Evolutionary conservation across 2,113 vertebrate species (phyloP).

Genomic region (Hippolais icterina): DNA sequence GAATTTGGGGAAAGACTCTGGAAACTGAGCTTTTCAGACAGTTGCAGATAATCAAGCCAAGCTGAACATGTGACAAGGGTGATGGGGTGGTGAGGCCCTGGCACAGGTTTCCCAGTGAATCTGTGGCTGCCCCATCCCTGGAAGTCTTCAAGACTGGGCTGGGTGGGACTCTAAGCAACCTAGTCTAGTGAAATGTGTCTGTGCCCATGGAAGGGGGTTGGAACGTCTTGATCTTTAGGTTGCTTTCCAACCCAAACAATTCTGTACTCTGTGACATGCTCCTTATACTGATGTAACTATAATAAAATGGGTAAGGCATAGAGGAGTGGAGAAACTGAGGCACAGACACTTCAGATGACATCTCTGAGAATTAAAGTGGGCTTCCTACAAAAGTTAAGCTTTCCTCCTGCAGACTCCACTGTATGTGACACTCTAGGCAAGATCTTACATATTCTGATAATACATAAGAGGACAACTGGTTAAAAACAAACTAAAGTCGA

Average conservation of each 20-base stretch:
- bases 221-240: background rate
- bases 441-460: background rate
- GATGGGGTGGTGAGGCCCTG: background rate
- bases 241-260: background rate
- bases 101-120: background rate
- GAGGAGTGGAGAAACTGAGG: background rate
- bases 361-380: background rate
- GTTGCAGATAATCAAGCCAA: background rate
- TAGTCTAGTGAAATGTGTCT: background rate
- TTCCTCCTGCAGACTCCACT: background rate
- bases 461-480: background rate
- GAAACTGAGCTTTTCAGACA: background rate
- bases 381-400: background rate
- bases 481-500: background rate
- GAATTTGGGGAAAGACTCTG: background rate
- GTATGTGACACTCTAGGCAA: background rate
- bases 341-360: background rate
- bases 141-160: background rate
- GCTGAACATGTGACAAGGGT: background rate
- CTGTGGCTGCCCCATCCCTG: background rate
- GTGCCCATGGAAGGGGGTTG: background rate
- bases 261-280: background rate
- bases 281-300: background rate
- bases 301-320: background rate
- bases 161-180: background rate